These are phyloP conservation scores for Illadopsis cleaveri DNA, from an alignment of 2,113 vertebrate genomes.

Conservation along the genomic window DNA sequence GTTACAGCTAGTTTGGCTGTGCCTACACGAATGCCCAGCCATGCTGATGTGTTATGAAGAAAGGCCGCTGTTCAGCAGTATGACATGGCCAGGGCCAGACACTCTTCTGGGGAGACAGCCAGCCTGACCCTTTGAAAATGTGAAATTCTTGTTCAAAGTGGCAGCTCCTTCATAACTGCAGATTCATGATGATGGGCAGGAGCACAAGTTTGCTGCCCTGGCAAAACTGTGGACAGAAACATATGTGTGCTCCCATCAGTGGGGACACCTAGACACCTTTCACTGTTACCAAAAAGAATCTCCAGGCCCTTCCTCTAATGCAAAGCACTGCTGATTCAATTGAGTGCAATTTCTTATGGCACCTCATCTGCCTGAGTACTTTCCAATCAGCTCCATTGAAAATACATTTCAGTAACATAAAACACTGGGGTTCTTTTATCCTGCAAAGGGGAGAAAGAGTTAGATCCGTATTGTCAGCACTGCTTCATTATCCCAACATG, in stretches of 20 bases:
- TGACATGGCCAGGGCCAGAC: fast-evolving
- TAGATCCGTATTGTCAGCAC: not conserved
- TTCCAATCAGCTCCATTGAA: not conserved
- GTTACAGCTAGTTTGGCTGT: not conserved
- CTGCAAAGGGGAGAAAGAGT: not conserved
- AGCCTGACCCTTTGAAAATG: not conserved
- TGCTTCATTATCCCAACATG: not conserved
- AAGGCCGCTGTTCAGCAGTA: not conserved
- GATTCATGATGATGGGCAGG: not conserved
- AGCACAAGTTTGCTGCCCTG: not conserved
- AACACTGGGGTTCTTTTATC: not conserved
- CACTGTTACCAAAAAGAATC: not conserved
- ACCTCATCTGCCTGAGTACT: not conserved
- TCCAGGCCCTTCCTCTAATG: not conserved
- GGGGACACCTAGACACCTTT: not conserved
- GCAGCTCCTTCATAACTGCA: not conserved
- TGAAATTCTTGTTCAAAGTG: not conserved
- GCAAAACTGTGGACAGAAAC: not conserved
- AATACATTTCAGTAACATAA: not conserved
- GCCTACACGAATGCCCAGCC: not conserved
- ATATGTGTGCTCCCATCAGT: not conserved
- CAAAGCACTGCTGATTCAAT: not conserved
- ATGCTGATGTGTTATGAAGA: fast-evolving
- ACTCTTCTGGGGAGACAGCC: not conserved
- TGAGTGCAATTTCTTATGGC: not conserved